phyloP scores from a whole-genome alignment of 2,113 vertebrate species.

The Bettongia penicillata region DNA sequence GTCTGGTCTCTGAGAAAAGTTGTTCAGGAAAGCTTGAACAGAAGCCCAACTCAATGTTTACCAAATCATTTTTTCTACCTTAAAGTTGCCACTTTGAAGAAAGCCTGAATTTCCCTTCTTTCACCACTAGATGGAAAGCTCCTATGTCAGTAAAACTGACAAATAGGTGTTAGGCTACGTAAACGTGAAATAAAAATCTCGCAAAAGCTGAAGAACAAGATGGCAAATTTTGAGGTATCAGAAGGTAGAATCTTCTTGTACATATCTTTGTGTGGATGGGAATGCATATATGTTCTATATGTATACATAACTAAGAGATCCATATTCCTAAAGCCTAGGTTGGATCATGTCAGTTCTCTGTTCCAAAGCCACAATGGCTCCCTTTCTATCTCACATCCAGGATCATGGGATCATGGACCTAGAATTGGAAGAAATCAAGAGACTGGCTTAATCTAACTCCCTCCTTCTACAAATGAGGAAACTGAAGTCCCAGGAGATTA shows the following conservation, averaged over 20 bases:
- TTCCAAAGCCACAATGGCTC: not conserved
- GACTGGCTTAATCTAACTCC: not conserved
- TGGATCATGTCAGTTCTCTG: not conserved
- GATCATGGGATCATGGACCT: not conserved
- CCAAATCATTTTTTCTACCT: conserved; percentile 6
- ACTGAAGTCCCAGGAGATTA: not conserved
- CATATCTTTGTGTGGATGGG: not conserved
- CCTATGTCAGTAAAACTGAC: not conserved
- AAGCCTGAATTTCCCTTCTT: not conserved
- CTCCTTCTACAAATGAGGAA: not conserved
- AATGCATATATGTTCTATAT: not conserved
- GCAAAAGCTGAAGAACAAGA: not conserved
- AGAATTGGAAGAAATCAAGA: not conserved
- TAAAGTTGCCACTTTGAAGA: not conserved
- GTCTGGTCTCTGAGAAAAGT: conserved; percentile 26
- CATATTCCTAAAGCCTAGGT: not conserved
- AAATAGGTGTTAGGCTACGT: not conserved
- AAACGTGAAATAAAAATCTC: not conserved
- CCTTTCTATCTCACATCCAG: not conserved
- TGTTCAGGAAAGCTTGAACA: not conserved
- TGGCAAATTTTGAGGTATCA: not conserved
- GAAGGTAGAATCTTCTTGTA: not conserved
- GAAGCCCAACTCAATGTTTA: not conserved
- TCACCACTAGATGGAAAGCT: conserved; percentile 15
- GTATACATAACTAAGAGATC: not conserved